Evolutionary conservation across 2,888 invertebrate species (phyloP).

Genomic region (Dorcus hopei): DNA sequence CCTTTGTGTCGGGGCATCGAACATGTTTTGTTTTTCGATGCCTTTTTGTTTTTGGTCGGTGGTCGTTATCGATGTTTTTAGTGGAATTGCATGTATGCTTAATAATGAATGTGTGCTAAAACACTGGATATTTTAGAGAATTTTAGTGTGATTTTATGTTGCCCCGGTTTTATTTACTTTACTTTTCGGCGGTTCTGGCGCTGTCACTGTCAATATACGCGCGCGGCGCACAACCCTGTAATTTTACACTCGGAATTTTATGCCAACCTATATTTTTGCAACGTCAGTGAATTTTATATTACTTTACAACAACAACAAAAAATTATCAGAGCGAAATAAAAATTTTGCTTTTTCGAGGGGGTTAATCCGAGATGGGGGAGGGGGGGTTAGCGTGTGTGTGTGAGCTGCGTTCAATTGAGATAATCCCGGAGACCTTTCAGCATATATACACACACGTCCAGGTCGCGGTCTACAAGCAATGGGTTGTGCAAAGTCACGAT

Average conservation of each 20-base stretch:
- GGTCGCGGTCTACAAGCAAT: slow-evolving; percentile 15
- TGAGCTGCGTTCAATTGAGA: too few species aligned
- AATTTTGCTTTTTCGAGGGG: too few species aligned
- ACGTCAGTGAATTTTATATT: too few species aligned
- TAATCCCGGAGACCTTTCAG: background rate
- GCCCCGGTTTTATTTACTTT: slow-evolving; percentile 34
- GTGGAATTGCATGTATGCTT: slow-evolving; percentile 49
- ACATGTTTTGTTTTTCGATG: slow-evolving; percentile 19
- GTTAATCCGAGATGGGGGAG: too few species aligned
- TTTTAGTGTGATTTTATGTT: slow-evolving; percentile 46
- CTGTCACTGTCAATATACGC: background rate
- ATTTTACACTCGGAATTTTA: too few species aligned
- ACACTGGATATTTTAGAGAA: slow-evolving; percentile 44
- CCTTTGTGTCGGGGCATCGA: slow-evolving; percentile 13
- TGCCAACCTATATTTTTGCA: too few species aligned
- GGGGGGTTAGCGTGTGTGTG: too few species aligned
- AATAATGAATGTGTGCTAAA: slow-evolving; percentile 44
- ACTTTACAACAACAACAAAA: too few species aligned
- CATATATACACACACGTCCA: slow-evolving; percentile 12
- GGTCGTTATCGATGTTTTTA: slow-evolving; percentile 50
- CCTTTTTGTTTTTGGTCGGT: slow-evolving; percentile 37
- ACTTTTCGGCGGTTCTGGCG: slow-evolving; percentile 24
- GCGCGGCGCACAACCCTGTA: too few species aligned
- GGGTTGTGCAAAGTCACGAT: slow-evolving; percentile 19
- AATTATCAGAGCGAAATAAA: too few species aligned